A percentile compares a stretch with the other conserved stretches of the same genome.
Conservation (phyloP, 1,140 invertebrate genomes). For the Tetraneura akinire region DNA sequence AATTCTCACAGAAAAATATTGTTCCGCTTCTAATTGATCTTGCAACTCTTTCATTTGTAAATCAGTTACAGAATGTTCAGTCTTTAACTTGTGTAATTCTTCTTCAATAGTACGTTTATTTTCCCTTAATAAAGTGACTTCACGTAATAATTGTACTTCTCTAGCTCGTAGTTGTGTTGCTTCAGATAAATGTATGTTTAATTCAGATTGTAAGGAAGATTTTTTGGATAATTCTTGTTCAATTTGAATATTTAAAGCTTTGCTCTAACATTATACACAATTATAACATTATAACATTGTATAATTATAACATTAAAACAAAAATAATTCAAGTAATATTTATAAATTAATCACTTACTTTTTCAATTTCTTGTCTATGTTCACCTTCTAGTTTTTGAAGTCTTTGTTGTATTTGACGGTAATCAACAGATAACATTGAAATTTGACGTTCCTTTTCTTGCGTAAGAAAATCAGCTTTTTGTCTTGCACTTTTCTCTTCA, state of each 20-base stretch:
- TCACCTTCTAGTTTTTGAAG: conserved; percentile 88
- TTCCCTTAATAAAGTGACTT: conserved; percentile 72
- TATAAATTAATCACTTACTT: conserved; percentile 61
- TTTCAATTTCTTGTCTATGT: conserved; percentile 83
- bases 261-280: conserved; percentile 60
- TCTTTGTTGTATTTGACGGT: conserved; percentile 85
- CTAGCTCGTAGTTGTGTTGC: conserved; percentile 71
- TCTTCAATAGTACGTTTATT: conserved; percentile 75
- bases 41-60: conserved; percentile 90
- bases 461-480: conserved; percentile 77
- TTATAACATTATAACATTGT: neutral
- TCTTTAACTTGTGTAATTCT: conserved; percentile 78
- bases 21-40: conserved; percentile 90
- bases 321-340: neutral
- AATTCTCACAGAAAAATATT: conserved; percentile 75
- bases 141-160: conserved; percentile 74
- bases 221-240: conserved; percentile 87
- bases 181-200: conserved; percentile 72
- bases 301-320: neutral
- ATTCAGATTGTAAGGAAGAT: conserved; percentile 71
- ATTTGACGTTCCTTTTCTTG: conserved; percentile 93
- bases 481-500: conserved; percentile 81
- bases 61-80: conserved; percentile 70
- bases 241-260: conserved; percentile 77
- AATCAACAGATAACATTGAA: conserved; percentile 91